phyloP scores from a whole-genome alignment of 2,888 invertebrate species.

The Plemyria rubiginata region DNA sequence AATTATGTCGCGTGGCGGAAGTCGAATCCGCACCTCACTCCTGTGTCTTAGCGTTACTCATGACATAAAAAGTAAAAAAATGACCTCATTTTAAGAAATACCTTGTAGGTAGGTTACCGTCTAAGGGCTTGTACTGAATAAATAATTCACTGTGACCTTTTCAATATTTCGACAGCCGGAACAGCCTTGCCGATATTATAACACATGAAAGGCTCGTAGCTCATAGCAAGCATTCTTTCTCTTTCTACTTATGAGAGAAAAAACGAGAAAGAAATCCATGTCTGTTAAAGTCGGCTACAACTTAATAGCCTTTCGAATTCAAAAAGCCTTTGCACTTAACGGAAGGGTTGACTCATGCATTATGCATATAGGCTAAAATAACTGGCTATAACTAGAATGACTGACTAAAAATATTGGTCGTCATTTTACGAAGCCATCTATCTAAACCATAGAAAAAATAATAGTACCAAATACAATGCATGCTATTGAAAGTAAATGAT shows the following conservation, averaged over 20 bases:
- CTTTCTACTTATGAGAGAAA: background rate
- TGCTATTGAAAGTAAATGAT: too few species aligned
- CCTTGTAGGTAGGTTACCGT: slow-evolving; percentile 16
- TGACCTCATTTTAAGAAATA: slow-evolving; percentile 4
- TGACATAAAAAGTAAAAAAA: too few species aligned
- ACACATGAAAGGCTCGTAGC: background rate
- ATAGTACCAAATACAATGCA: too few species aligned
- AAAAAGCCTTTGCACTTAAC: slow-evolving; percentile 24
- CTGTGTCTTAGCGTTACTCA: too few species aligned
- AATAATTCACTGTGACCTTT: slow-evolving; percentile 25
- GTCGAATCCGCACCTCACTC: too few species aligned
- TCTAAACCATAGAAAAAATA: too few species aligned
- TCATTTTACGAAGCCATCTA: too few species aligned
- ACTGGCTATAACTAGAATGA: background rate
- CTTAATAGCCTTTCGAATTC: slow-evolving; percentile 10
- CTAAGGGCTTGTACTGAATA: slow-evolving; percentile 18
- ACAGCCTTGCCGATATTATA: background rate
- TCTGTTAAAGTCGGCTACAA: background rate
- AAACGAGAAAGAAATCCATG: background rate
- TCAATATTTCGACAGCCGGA: slow-evolving; percentile 27
- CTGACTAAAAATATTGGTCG: background rate
- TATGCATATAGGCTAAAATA: slow-evolving; percentile 15
- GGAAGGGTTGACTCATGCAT: slow-evolving; percentile 28
- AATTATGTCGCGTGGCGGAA: too few species aligned
- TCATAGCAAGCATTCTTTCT: background rate